These are phyloP conservation scores for Aplidium turbinatum DNA, from an alignment of 23 tunicate genomes.

Conservation along the genomic window DNA sequence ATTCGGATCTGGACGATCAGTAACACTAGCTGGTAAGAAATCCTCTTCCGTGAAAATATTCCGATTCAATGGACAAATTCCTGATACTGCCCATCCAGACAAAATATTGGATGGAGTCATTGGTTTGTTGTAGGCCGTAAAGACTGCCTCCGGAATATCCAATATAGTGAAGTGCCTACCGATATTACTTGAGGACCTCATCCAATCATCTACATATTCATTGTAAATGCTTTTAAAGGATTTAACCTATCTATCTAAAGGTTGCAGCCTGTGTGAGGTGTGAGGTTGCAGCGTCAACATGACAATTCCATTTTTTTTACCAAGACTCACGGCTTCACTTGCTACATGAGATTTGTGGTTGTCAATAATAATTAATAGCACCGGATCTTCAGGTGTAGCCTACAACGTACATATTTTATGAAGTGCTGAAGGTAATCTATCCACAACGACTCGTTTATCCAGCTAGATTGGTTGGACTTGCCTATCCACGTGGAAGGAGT, in stretches of 20 bases:
- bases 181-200: too few species aligned
- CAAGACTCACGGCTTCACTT: background rate
- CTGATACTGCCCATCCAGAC: background rate
- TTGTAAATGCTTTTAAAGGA: background rate
- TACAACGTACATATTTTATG: background rate
- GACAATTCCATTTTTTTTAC: background rate
- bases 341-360: background rate
- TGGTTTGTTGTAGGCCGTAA: background rate
- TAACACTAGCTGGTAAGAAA: background rate
- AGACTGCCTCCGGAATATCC: too few species aligned
- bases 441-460: background rate
- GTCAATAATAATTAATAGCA: background rate
- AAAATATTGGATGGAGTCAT: background rate
- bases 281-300: background rate
- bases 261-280: background rate
- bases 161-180: too few species aligned
- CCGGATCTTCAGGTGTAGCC: background rate
- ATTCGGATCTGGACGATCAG: too few species aligned
- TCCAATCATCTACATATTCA: background rate
- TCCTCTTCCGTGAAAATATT: background rate
- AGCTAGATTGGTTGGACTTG: background rate
- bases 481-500: background rate
- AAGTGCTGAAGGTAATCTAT: background rate
- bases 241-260: background rate
- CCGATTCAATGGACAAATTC: background rate